Evolutionary conservation across 2,797 vertebrate genomes (phyloP), one percentile per base, ranked within the genome.

Genomic region (Scarus forsteni): DNA sequence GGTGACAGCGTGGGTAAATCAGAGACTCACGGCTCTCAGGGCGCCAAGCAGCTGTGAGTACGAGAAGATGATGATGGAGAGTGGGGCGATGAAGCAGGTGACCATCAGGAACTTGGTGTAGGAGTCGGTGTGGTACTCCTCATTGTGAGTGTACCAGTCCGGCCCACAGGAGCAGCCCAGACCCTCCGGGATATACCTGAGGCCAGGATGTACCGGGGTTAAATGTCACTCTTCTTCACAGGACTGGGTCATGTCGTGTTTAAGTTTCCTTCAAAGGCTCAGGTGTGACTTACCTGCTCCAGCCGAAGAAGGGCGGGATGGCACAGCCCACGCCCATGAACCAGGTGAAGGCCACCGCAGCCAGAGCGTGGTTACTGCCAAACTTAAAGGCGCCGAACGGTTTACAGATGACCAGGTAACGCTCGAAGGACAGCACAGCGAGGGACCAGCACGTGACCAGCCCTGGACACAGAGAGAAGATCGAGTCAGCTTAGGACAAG

Each of bases 371-470:
- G 42, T 75, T 83, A 51, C 89, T 90, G 81, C 27, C 85, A 79
- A 96, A 96, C 77, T 88, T 92, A 60, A 96, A 93, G 66, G 89
- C 93, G 52, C 96, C 94, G 0, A 96, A 93, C 0, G 95, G 95
- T 69, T 96, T 96, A 83, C 95, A 96, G 89, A 96, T 95, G 79
- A 96, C 93, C n/a, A 95, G 64, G 68, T 95, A 95, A 65, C 94
- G 87, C 72, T 96, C 95, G 0, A 95, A 92, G 5, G 95, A 95
- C 51, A 96, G 84, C 81, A 96, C 93, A 0, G 95, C 95, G 11
- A 12, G 40, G 11, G 11, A 43, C 40, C 40, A 43, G 40, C 10
- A 43, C 11, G 40, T 43, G 8, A 11, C 40, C 40, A 43, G 40
- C 10, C 8, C 10, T 43, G 40, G 27, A 27, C 27, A 27, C 2